phyloP scores from a whole-genome alignment of 2,113 vertebrate species.

The Phaethon lepturus region DNA sequence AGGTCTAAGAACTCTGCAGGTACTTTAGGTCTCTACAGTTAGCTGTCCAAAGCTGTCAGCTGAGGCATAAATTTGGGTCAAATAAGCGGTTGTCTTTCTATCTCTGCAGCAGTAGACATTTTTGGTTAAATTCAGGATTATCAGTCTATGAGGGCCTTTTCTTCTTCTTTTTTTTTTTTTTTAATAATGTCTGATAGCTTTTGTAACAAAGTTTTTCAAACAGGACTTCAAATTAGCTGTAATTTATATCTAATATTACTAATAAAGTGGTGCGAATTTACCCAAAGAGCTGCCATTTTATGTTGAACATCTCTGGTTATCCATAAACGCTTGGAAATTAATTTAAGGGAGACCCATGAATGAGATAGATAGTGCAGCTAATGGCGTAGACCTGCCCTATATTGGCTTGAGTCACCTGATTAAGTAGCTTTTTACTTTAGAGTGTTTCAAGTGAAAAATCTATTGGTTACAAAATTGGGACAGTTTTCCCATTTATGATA shows the following conservation, averaged over 20 bases:
- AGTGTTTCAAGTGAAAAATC: slow-evolving; percentile 24
- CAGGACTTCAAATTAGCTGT: not conserved
- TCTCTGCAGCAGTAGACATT: not conserved
- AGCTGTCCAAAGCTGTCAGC: not conserved
- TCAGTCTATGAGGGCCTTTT: not conserved
- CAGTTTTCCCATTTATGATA: slow-evolving; percentile 45
- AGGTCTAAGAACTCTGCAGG: not conserved
- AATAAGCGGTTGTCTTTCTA: not conserved
- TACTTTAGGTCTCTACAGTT: not conserved
- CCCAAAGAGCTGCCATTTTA: not conserved
- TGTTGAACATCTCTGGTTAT: not conserved
- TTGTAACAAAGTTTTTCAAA: not conserved
- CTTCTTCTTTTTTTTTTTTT: not conserved
- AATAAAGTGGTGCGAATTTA: not conserved
- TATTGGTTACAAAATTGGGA: slow-evolving; percentile 49
- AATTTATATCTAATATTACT: not conserved
- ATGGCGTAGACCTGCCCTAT: not conserved
- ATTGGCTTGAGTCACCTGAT: not conserved
- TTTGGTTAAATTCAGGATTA: not conserved
- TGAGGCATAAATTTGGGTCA: not conserved
- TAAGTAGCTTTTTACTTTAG: slow-evolving; percentile 7
- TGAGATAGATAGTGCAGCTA: not conserved
- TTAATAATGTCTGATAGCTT: not conserved
- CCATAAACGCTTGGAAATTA: not conserved
- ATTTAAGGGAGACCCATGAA: not conserved